A percentile compares a stretch with the other conserved stretches of the same genome.
These are phyloP conservation scores for Echinometra lucunter DNA, from an alignment of 53 echinoderm and acorn worm genomes.

Conservation along the genomic window DNA sequence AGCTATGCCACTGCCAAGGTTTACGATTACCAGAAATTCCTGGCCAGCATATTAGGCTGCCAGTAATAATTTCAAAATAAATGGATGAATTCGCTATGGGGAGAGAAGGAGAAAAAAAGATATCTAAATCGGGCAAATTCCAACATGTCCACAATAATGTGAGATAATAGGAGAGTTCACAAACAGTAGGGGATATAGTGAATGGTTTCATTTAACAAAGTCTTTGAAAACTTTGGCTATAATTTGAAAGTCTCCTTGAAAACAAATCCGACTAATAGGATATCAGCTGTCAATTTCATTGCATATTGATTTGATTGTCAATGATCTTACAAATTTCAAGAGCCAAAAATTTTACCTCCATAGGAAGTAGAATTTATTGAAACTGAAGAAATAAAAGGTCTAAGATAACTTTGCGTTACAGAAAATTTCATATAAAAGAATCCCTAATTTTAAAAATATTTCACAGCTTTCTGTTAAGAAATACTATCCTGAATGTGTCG, in stretches of 20 bases:
- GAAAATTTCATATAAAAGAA: neutral
- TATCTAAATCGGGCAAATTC: slow-evolving; percentile 25
- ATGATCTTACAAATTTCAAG: neutral
- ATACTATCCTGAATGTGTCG: neutral
- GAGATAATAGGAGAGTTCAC: slow-evolving; percentile 15
- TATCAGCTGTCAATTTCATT: slow-evolving; percentile 38
- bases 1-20: neutral
- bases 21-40: slow-evolving; percentile 49
- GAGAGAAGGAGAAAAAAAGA: slow-evolving; percentile 5
- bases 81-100: slow-evolving; percentile 34
- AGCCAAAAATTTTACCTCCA: no score
- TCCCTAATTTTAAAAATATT: neutral
- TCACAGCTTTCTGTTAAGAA: neutral
- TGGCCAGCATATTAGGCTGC: slow-evolving; percentile 63
- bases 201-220: neutral
- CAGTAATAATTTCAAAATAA: slow-evolving; percentile 43
- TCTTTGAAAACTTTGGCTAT: neutral
- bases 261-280: slow-evolving; percentile 29
- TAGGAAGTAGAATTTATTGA: neutral
- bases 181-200: neutral
- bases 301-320: neutral
- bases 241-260: neutral
- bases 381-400: neutral
- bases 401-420: neutral
- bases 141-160: slow-evolving; percentile 38